Evolutionary conservation across 2,113 vertebrate species (phyloP).

Genomic region (Brachyistius frenatus): DNA sequence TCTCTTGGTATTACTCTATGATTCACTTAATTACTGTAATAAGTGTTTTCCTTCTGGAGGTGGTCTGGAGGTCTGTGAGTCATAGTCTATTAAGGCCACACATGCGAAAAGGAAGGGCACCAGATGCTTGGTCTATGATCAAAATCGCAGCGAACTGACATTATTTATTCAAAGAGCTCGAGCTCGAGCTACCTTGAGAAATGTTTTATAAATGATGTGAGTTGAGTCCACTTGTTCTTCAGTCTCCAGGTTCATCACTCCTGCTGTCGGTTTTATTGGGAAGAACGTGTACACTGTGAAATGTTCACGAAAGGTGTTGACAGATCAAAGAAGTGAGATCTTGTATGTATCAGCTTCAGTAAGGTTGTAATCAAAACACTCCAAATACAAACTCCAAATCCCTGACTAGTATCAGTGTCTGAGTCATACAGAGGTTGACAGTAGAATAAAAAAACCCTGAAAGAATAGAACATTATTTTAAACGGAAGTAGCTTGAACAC

Average conservation of each 20-base stretch:
- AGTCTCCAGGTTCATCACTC: constrained; percentile 18
- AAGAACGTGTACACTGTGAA: constrained; percentile 5
- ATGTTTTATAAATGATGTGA: constrained; percentile 52
- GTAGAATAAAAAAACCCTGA: background rate
- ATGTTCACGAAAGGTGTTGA: background rate
- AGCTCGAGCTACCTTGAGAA: constrained; percentile 36
- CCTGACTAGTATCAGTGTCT: constrained; percentile 9
- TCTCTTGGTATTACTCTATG: constrained; percentile 59
- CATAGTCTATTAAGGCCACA: constrained; percentile 69
- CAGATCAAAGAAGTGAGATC: constrained; percentile 22
- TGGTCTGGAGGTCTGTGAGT: constrained; percentile 72
- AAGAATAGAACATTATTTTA: background rate
- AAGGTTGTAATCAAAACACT: constrained; percentile 20
- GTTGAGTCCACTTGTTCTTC: constrained; percentile 20
- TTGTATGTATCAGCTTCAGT: constrained; percentile 23
- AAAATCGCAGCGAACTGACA: constrained; percentile 41
- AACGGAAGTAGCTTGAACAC: background rate
- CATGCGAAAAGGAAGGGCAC: constrained; percentile 55
- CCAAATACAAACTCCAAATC: constrained; percentile 11
- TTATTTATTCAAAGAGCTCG: constrained; percentile 56
- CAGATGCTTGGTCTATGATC: constrained; percentile 66
- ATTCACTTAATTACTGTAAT: constrained; percentile 81
- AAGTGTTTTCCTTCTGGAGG: constrained; percentile 77
- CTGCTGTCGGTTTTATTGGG: constrained; percentile 8
- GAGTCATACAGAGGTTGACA: constrained; percentile 1